Percentiles rank a stretch among this genome's conserved stretches.
Evolutionary conservation across 2,888 invertebrate species (phyloP).

Genomic region (Apamea crenata): DNA sequence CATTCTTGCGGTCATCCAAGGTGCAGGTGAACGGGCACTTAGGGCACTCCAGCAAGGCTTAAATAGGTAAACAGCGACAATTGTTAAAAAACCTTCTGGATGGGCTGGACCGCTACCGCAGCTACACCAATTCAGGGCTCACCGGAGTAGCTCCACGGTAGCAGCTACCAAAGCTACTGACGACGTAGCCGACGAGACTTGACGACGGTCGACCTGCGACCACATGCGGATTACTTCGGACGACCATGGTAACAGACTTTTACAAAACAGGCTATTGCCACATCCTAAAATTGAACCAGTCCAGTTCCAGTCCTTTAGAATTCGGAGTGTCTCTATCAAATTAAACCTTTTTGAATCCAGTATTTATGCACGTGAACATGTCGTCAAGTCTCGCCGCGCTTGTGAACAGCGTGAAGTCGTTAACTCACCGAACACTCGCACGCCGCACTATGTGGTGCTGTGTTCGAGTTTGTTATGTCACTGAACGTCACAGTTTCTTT

Average conservation of each 20-base stretch:
- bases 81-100: not conserved
- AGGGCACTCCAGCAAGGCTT: not conserved
- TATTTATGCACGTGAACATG: not conserved
- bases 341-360: not conserved
- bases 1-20: not conserved
- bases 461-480: conserved; percentile 23
- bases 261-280: not conserved
- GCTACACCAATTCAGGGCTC: not conserved
- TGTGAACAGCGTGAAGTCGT: not conserved
- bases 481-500: conserved; percentile 16
- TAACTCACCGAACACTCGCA: not conserved
- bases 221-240: not conserved
- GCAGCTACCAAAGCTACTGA: not conserved
- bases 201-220: not conserved
- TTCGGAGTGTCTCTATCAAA: too few species aligned
- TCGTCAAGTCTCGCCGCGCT: not conserved
- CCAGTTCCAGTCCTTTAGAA: not conserved
- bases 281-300: not conserved
- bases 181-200: too few species aligned
- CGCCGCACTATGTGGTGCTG: not conserved
- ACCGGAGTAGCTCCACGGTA: not conserved
- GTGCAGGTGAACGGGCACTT: too few species aligned
- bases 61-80: not conserved
- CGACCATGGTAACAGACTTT: not conserved
- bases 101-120: not conserved